phyloP scores from a whole-genome alignment of 30 jellyfish, hydroid and myxozoan genomes.

The Hydractinia symbiolongicarpus region DNA sequence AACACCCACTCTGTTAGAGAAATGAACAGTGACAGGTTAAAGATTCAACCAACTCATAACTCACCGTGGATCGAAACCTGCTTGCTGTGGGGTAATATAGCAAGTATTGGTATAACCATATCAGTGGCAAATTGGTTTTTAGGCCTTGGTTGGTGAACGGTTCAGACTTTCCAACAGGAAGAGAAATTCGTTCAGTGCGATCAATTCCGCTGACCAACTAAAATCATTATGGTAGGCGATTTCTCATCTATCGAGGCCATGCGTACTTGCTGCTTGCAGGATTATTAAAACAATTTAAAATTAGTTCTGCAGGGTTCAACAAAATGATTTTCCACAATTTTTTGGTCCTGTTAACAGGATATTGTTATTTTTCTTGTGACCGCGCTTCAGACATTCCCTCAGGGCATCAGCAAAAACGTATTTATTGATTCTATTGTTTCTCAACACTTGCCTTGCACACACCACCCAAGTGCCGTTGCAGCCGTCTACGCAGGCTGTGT shows the following conservation, averaged over 20 bases:
- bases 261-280: slow-evolving; percentile 11
- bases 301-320: neutral
- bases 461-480: slow-evolving; percentile 1
- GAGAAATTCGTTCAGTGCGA: too few relatives aligned
- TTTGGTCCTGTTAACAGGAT: neutral
- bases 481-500: neutral
- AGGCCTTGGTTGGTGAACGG: too few relatives aligned
- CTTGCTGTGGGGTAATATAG: too few relatives aligned
- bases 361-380: neutral
- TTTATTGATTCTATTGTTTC: neutral
- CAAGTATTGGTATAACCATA: too few relatives aligned
- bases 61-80: too few relatives aligned
- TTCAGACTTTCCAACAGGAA: too few relatives aligned
- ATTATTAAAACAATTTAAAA: too few relatives aligned
- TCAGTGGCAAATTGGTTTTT: too few relatives aligned
- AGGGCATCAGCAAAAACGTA: neutral
- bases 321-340: neutral
- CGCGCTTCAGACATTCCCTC: neutral
- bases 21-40: too few relatives aligned
- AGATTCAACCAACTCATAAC: too few relatives aligned
- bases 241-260: too few relatives aligned
- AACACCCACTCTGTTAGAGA: too few relatives aligned
- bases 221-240: neutral
- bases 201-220: neutral
- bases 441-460: neutral